These are phyloP conservation scores for Parapsyche elsis DNA, from an alignment of 1,140 invertebrate genomes.

Conservation along the genomic window DNA sequence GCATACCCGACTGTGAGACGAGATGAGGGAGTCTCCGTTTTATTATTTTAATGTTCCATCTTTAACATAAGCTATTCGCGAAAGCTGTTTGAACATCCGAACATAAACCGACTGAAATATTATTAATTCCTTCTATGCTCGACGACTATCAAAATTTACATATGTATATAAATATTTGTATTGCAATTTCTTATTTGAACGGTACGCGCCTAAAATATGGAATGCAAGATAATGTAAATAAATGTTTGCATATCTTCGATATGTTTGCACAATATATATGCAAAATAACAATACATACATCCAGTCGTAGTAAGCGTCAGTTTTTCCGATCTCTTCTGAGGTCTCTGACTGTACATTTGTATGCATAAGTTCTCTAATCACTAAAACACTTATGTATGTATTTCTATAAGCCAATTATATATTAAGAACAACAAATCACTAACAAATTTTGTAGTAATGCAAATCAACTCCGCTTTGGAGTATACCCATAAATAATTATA, in stretches of 20 bases:
- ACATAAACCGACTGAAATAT: neutral
- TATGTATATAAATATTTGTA: constrained; percentile 15
- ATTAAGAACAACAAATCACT: too few relatives aligned
- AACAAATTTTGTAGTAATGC: too few relatives aligned
- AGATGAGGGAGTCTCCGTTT: constrained; percentile 32
- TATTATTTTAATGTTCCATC: constrained; percentile 53
- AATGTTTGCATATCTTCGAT: constrained; percentile 41
- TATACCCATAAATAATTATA: too few relatives aligned
- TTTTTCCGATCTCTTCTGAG: constrained; percentile 33
- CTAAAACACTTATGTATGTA: too few relatives aligned
- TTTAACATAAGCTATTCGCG: constrained; percentile 51
- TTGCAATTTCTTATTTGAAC: constrained; percentile 39
- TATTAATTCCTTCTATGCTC: neutral
- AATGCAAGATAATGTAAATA: constrained; percentile 35
- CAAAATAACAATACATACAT: constrained; percentile 14
- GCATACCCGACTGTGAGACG: neutral
- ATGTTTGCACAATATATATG: constrained; percentile 20
- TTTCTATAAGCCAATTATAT: too few relatives aligned
- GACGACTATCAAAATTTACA: constrained; percentile 12
- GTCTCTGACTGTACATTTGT: constrained; percentile 3
- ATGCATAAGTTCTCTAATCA: neutral
- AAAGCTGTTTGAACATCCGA: constrained; percentile 50
- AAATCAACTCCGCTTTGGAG: too few relatives aligned
- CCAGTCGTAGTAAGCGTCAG: constrained; percentile 24
- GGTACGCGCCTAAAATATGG: constrained; percentile 28